Evolutionary conservation across 1,140 invertebrate species (phyloP), one percentile per base, ranked within the genome.

Genomic region (Mizuhopecten yessoensis): DNA sequence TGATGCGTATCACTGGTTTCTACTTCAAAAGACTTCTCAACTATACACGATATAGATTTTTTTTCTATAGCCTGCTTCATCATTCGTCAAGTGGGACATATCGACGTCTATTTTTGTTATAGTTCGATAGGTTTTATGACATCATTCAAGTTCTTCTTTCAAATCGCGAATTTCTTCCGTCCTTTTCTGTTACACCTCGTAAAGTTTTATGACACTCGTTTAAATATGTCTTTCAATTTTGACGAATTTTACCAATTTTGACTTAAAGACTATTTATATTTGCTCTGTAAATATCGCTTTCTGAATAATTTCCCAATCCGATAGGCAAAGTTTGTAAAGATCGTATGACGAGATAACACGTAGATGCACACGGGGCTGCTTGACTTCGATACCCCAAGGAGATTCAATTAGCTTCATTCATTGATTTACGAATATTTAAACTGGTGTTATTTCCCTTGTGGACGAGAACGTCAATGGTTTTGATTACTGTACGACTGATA

Each of bases 351-450:
- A 29, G 57, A 75, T 75, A 75, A 23, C 5, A n/a, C 17, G 9
- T 29, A 9, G n/a, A 2, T 29, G n/a, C 29, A 17, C 57, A 29
- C 23, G 57, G 17, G 57, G 17, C 57, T 75, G 57, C n/a, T 29
- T 75, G 57, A 49, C 11, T 49, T 20, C 57, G n/a, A 9, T 75
- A 75, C 23, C n/a, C 5, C 5, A 75, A 9, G 23, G n/a, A 5
- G 57, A n/a, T 75, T 29, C 57, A 75, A 75, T 75, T 75, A 75
- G n/a, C n/a, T 5, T 11, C 1, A 3, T 75, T 17, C 57, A 75
- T 75, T 75, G 57, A 75, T 75, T 75, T 75, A n/a, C 57, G 57
- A 75, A 75, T 75, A 75, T 75, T 75, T 29, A n/a, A 75, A 75
- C 57, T 75, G 23, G 57, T 29, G 57, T 17, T 75, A 75, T 75